Base-by-base conservation (phyloP, 2,113 vertebrate genomes). In the Eulacestoma nigropectus region DNA sequence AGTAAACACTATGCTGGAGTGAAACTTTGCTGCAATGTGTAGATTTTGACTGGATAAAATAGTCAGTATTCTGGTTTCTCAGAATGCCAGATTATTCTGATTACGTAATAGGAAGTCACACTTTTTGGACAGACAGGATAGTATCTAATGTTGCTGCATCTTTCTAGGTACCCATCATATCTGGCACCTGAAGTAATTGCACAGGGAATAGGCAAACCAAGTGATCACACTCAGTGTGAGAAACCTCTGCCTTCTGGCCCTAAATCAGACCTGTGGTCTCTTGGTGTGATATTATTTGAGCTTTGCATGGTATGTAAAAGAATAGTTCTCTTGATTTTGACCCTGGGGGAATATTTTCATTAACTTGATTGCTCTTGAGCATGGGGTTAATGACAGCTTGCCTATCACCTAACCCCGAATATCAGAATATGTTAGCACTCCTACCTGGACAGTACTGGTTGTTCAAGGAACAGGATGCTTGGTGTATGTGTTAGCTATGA, bases 161-260 rank as follows among this genome's bases (percentile, higher is more conserved):
- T 64, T 96, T 97, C 50, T 97, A 99, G 99, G 85, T 99, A 99
- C 95, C 99, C 99, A 67, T 99, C 99, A 6, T 99, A 99, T 78
- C 98, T 99, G 96, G 98, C 99, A 84, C 99, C 99, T 44, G 99
- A 99, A 97, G 99, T 99, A 69, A 99, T 99, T 86, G 99, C 99
- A 33, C 99, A 99, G 95, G 99, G 99, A 94, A 98, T 98, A 92
- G 97, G 96, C 81, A 98, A 98, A 95, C 96, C 97, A 41, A 98
- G 92, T 77, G 99, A 99, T 92, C 98, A 98, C 78, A 97, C 96
- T 30, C 96, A 98, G 56, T 97, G 97, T 92, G 98, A 99, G 91
- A 97, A 98, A 62, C 98, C 98, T 64, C 95, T 98, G 64, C 98
- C 98, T 68, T 99, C 99, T 5, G 99, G 99, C 39, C 99, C 99